Evolutionary conservation across 2,888 invertebrate genomes (phyloP).

Genomic region (Herminia tarsipennalis): DNA sequence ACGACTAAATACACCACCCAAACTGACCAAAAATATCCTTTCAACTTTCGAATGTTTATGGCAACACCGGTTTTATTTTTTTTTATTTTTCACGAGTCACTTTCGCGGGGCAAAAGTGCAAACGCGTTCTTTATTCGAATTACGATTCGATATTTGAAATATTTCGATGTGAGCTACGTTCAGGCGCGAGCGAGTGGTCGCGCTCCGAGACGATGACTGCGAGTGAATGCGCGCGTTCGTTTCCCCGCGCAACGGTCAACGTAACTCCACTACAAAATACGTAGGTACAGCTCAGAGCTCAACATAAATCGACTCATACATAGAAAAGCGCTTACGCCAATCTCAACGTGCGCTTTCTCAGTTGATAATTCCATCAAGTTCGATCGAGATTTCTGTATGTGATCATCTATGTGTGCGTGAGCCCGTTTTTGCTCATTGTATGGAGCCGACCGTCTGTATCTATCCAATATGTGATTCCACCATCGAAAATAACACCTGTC

Average conservation of each 20-base stretch:
- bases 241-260: slow-evolving; percentile 72
- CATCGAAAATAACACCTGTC: too few relatives aligned
- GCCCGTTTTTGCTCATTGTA: too few relatives aligned
- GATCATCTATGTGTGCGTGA: too few relatives aligned
- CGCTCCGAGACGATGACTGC: slow-evolving; percentile 77
- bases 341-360: too few relatives aligned
- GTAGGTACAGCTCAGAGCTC: slow-evolving; percentile 9
- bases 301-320: background rate
- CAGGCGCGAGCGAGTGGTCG: slow-evolving; percentile 61
- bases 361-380: too few relatives aligned
- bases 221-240: slow-evolving; percentile 55
- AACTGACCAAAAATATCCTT: slow-evolving; percentile 61
- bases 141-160: slow-evolving; percentile 46
- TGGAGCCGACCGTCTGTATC: too few relatives aligned
- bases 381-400: too few relatives aligned
- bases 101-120: slow-evolving; percentile 51
- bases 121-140: slow-evolving; percentile 47
- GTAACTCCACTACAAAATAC: slow-evolving; percentile 46
- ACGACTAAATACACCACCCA: slow-evolving; percentile 51
- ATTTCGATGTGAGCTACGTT: slow-evolving; percentile 26
- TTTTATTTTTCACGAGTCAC: slow-evolving; percentile 62
- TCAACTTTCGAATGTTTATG: slow-evolving; percentile 53
- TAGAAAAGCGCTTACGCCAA: too few relatives aligned
- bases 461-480: too few relatives aligned
- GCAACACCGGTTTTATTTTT: slow-evolving; percentile 57